Base-by-base conservation (phyloP, 2,888 invertebrate genomes). In the Cheilosia vulpina region DNA sequence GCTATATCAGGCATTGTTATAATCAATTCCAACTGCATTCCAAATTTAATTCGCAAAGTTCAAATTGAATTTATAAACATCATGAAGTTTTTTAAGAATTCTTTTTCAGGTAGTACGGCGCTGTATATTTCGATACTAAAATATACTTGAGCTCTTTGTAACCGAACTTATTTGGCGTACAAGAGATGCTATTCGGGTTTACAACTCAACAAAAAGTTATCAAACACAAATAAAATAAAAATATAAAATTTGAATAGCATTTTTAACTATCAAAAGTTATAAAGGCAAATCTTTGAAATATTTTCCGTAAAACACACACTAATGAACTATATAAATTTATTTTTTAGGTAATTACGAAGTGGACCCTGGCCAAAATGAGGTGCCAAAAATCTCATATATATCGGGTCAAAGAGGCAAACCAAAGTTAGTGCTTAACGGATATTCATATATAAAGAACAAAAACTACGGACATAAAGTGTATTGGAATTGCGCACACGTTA, bases 381-480 rank as follows among this genome's bases (percentile, higher is more conserved):
- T 55, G 5, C 17, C 27, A 19, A 58, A 38, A 38, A 62, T 57
- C 50, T 72, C 87, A 68, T 89, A 85, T 62, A 87, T 90, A 15
- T 81, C 87, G 15, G 89, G 90, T 15, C 90, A 89, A 83, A 88
- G 90, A 47, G 90, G 90, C 4, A 89, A 89, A 60, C 88, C 87
- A 6, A 90, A 90, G 82, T 85, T 90, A 69, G 89, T 90, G 43
- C 79, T 90, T 17, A 87, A 90, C 50, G 90, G 90, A 31, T 89
- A 88, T 85, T 87, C 89, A 0, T 90, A 89, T 72, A 89, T 89
- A 38, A 89, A 87, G 69, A 90, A 90, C 75, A 89, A 89, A 87
- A 87, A 72, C 1, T 88, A 88, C 52, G 87, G 83, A 17, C 87
- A 88, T n/a, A 88, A 88, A 69, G 84, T 89, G 0, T 90, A 90